Evolutionary conservation across 2,113 vertebrate genomes (phyloP), one percentile per base, ranked within the genome.

Genomic region (Carassius gibelio): DNA sequence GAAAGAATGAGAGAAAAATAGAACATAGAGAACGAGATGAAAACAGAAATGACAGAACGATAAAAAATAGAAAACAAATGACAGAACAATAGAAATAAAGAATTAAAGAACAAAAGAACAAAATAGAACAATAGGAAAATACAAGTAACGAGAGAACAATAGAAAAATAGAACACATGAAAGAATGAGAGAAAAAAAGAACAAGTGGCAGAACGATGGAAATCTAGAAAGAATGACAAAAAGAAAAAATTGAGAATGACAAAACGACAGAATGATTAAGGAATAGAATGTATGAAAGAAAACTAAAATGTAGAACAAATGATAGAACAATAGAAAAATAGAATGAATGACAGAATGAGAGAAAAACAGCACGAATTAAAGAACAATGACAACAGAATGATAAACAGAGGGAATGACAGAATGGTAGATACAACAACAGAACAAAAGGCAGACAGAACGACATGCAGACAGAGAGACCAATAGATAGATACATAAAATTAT

Each of bases 51-150:
- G 42, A 38, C 0, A 17, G 30, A 68, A 68, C 5, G 26, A 68
- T 0, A 23, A 69, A 48, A 48, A 52, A 45, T 4, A 45, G 3
- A 62, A 1, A 62, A 80, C 2, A 1, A 50, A 30, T 7, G 14
- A 15, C 0, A 34, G 1, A 17, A 8, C 1, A 8, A 52, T 1
- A 15, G 48, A 48, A 48, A 48, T 0, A n/a, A 1, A n/a, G 9
- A 62, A 23, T 4, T 0, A 11, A 0, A 61, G 61, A 64, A 26
- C 8, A 1, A 62, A 23, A 0, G 10, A 62, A 0, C 4, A n/a
- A 62, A 7, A 23, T 0, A 26, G 3, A 64, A 23, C 4, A 5
- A 10, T 4, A 26, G 36, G 21, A 78, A 34, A 34, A 55, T 30
- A 34, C 0, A 48, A 48, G 0, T 0, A 55, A 55, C 0, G 9